phyloP scores from a whole-genome alignment of 2,888 invertebrate species.

The Neoitamus cyanurus region DNA sequence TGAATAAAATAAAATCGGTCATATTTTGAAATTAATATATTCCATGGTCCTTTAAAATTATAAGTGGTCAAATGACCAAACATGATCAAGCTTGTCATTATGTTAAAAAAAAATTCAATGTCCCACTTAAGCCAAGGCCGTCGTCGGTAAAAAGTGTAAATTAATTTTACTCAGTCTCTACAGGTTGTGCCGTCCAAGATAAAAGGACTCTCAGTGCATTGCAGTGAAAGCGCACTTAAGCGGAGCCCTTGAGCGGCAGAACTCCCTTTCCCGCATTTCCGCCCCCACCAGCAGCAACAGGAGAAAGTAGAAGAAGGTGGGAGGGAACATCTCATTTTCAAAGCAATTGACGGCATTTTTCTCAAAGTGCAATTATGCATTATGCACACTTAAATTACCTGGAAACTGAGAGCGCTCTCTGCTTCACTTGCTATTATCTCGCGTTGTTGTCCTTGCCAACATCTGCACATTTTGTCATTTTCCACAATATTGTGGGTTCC shows the following conservation, averaged over 20 bases:
- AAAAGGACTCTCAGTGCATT: not conserved
- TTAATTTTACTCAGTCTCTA: not conserved
- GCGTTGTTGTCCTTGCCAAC: not conserved
- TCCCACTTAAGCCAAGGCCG: not conserved
- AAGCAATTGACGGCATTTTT: not conserved
- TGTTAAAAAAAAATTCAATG: not conserved
- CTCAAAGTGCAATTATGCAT: constrained; percentile 1
- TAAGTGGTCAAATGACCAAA: too few relatives aligned
- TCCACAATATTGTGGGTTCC: not conserved
- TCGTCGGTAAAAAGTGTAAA: not conserved
- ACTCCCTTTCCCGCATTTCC: not conserved
- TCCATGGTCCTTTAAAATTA: too few relatives aligned
- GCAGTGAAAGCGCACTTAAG: not conserved
- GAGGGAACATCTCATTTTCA: not conserved
- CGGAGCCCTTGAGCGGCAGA: not conserved
- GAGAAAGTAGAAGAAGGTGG: not conserved
- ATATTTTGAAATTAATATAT: too few relatives aligned
- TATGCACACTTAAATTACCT: not conserved
- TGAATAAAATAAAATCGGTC: too few relatives aligned
- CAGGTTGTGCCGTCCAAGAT: not conserved
- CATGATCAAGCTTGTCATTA: too few relatives aligned
- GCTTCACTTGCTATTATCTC: not conserved
- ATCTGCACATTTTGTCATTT: not conserved
- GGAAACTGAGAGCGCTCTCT: not conserved
- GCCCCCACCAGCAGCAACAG: not conserved